Evolutionary conservation across 1,140 invertebrate genomes (phyloP).

Genomic region (Ips typographus): DNA sequence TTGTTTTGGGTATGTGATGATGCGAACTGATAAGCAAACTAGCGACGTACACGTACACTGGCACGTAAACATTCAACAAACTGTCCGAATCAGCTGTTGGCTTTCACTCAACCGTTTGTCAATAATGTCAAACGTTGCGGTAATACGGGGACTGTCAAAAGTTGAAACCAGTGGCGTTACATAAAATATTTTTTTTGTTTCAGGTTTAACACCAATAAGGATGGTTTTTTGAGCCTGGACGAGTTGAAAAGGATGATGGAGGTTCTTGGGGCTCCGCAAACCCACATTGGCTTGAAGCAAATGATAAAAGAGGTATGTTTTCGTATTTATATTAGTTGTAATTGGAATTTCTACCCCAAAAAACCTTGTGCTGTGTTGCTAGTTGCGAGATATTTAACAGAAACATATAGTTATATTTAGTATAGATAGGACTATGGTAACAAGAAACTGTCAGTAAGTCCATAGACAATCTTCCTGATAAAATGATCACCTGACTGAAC

Average conservation of each 20-base stretch:
- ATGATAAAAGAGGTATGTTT: constrained; percentile 82
- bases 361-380: background rate
- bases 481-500: too few species aligned
- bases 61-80: background rate
- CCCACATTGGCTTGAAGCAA: constrained; percentile 87
- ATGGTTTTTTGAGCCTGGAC: constrained; percentile 83
- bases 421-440: too few species aligned
- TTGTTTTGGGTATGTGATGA: too few species aligned
- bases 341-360: background rate
- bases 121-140: too few species aligned
- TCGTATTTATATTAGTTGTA: too few species aligned
- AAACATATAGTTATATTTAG: background rate
- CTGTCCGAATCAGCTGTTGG: too few species aligned
- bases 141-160: too few species aligned
- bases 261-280: constrained; percentile 90
- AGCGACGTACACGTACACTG: constrained; percentile 35
- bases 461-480: too few species aligned
- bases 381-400: background rate
- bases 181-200: constrained; percentile 44
- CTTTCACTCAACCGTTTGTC: too few species aligned
- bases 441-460: too few species aligned
- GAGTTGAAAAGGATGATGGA: constrained; percentile 97
- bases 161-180: too few species aligned
- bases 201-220: constrained; percentile 87
- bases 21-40: background rate